Base-by-base conservation (phyloP, 2,888 invertebrate genomes). In the Zaprionus lineosus region DNA sequence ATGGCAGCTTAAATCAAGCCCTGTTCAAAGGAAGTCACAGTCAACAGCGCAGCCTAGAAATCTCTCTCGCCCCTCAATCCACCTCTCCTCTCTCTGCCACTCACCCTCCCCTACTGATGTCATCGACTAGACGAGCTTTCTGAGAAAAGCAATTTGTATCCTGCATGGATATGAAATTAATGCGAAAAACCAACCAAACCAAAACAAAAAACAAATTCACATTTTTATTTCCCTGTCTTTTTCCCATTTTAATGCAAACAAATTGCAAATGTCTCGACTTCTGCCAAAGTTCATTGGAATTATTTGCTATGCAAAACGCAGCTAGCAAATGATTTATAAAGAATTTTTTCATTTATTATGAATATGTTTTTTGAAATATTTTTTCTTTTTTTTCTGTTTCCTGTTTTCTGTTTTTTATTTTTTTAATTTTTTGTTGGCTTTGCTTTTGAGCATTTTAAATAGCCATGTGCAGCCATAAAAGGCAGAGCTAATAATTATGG, bases 231-330 rank as follows among this genome's bases (percentile, higher is more conserved):
- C n/a, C 3, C 18, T 3, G 2, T 39, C 5, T 36, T 52, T 37
- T 36, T 34, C 15, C 11, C 37, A 37, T 31, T 44, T 39, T 52
- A 81, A 84, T 81, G 60, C 82, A 82, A 78, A 77, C 64, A 63
- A 82, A 78, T 82, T 58, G 67, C 64, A 66, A 66, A 43, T 29
- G 29, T 18, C 36, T 51, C 47, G 51, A 60, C 51, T 39, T 60
- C 71, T 64, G 78, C 61, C 74, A 66, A 70, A 81, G 76, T 81
- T 81, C 81, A 70, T 58, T 70, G 81, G 81, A 81, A 85, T 67
- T 74, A 44, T 56, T 59, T 64, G 47, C 47, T 48, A 53, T 57
- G 52, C 64, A 37, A 57, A 73, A 31, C 61, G 59, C 46, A 63
- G 66, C 72, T 48, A 67, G 62, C 56, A 46, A 68, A 72, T 73